phyloP scores from a whole-genome alignment of 2,888 invertebrate genomes.

The Nineta flava region DNA sequence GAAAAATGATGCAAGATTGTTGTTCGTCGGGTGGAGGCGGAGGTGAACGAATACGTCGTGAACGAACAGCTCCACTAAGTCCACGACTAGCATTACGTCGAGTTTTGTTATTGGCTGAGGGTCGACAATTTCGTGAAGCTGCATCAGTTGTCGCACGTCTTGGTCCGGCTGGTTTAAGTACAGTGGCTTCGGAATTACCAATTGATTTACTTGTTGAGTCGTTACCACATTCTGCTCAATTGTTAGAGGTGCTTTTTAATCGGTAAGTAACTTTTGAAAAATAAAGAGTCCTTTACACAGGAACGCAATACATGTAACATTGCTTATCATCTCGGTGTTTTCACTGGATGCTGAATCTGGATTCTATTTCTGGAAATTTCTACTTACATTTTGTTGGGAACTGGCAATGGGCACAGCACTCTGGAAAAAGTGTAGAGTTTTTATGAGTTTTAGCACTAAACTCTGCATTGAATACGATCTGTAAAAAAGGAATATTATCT shows the following conservation, averaged over 20 bases:
- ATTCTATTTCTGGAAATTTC: too few species aligned
- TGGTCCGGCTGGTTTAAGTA: constrained; percentile 63
- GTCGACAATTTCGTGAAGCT: constrained; percentile 79
- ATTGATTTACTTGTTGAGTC: constrained; percentile 79
- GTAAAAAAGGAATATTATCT: too few species aligned
- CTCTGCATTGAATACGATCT: too few species aligned
- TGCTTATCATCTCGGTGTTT: too few species aligned
- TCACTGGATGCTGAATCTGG: too few species aligned
- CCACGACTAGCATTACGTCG: constrained; percentile 50
- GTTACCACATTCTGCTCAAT: constrained; percentile 71
- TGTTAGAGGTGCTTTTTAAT: constrained; percentile 68
- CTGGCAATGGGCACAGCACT: too few species aligned
- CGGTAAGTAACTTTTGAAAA: constrained; percentile 29
- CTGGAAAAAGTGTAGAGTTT: too few species aligned
- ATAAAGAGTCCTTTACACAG: too few species aligned
- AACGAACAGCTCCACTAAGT: constrained; percentile 42
- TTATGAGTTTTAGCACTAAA: too few species aligned
- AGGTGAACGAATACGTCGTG: constrained; percentile 53
- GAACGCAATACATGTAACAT: background rate
- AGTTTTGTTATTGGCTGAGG: constrained; percentile 70
- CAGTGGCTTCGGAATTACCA: constrained; percentile 62
- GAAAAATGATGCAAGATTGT: background rate
- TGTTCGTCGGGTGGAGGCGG: constrained; percentile 21
- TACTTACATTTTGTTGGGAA: too few species aligned
- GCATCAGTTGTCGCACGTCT: constrained; percentile 68